Conservation (phyloP, 1,140 invertebrate species). For the Nilaparvata lugens region DNA sequence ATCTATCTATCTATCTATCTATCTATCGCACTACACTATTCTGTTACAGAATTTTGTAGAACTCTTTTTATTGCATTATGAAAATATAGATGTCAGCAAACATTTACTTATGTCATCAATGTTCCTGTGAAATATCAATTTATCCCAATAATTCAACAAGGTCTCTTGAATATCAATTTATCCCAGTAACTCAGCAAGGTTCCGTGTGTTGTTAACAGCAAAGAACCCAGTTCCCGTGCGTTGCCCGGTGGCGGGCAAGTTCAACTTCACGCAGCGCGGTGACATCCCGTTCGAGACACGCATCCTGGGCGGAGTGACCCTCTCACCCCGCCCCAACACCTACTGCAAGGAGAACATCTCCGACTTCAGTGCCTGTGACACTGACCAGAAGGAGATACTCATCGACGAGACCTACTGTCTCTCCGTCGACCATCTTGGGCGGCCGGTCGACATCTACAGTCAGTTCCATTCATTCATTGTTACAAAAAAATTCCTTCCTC, state of each 20-base stretch:
- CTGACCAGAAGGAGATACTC: slow-evolving; percentile 84
- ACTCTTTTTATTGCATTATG: too few relatives aligned
- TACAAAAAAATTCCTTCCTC: background rate
- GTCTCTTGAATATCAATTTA: too few relatives aligned
- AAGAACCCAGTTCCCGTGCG: slow-evolving; percentile 85
- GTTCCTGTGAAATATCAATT: too few relatives aligned
- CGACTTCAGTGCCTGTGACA: slow-evolving; percentile 88
- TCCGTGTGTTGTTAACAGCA: slow-evolving; percentile 48
- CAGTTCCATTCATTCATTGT: slow-evolving; percentile 26
- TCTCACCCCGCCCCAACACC: slow-evolving; percentile 83
- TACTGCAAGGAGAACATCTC: slow-evolving; percentile 91
- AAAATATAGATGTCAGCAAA: too few relatives aligned
- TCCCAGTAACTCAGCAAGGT: too few relatives aligned
- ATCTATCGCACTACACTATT: too few relatives aligned
- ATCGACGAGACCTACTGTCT: slow-evolving; percentile 94
- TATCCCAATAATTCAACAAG: too few relatives aligned
- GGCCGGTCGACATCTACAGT: slow-evolving; percentile 90
- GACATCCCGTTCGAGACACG: slow-evolving; percentile 83
- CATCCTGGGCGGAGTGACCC: slow-evolving; percentile 88
- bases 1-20: too few relatives aligned
- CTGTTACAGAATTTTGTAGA: too few relatives aligned
- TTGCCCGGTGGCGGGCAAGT: slow-evolving; percentile 94
- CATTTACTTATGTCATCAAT: too few relatives aligned
- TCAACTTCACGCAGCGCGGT: slow-evolving; percentile 82
- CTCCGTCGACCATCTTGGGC: slow-evolving; percentile 87